Percentiles rank a stretch among this genome's conserved stretches.
Evolutionary conservation across 2,888 invertebrate species (phyloP).

Genomic region (Melanargia galathea): DNA sequence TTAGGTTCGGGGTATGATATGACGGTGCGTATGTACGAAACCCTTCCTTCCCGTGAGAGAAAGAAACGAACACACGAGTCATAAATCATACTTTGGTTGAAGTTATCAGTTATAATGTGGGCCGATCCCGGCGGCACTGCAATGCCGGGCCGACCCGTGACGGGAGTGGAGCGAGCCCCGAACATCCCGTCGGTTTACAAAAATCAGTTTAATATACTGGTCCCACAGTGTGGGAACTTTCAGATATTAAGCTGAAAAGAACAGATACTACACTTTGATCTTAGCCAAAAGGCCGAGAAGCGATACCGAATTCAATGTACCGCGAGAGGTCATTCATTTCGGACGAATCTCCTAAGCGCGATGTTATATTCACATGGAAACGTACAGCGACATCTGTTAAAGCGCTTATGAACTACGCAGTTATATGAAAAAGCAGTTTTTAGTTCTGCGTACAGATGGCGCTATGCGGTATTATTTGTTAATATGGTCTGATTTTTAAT

Average conservation of each 20-base stretch:
- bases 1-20: no score
- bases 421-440: background rate
- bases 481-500: no score
- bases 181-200: constrained; percentile 12
- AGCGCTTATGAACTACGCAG: background rate
- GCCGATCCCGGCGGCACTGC: constrained; percentile 15
- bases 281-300: constrained; percentile 16
- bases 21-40: no score
- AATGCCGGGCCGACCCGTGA: constrained; percentile 13
- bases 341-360: constrained; percentile 12
- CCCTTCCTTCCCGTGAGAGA: no score
- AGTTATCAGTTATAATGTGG: no score
- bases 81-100: no score
- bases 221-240: constrained; percentile 12
- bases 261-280: constrained; percentile 19
- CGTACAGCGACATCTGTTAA: constrained; percentile 10
- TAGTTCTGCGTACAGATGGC: background rate
- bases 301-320: background rate
- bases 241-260: constrained; percentile 15
- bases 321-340: background rate
- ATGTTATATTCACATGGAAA: background rate
- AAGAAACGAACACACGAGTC: no score
- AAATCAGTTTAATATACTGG: constrained; percentile 19
- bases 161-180: constrained; percentile 13
- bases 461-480: background rate